Evolutionary conservation across 2,888 invertebrate species (phyloP).

Genomic region (Frankliniella intonsa): DNA sequence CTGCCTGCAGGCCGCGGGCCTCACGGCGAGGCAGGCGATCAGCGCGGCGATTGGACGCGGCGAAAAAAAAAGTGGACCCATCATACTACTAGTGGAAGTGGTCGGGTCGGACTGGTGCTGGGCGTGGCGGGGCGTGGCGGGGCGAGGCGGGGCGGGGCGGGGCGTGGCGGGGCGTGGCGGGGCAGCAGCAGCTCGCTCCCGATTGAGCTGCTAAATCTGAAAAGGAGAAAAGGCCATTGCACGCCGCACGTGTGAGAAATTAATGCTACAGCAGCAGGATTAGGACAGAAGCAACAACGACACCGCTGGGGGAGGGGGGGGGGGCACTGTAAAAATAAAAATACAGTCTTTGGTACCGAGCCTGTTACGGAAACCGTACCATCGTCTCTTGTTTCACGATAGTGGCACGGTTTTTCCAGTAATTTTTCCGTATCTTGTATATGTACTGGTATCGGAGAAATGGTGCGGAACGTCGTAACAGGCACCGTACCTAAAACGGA

Average conservation of each 20-base stretch:
- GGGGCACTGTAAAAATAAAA: too few relatives aligned
- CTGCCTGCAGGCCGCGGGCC: too few relatives aligned
- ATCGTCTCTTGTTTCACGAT: too few relatives aligned
- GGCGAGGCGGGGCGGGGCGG: neutral
- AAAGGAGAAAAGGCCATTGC: neutral
- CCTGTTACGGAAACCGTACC: too few relatives aligned
- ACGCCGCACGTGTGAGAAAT: neutral
- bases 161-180: too few relatives aligned
- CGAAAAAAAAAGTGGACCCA: neutral
- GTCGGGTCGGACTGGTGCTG: neutral
- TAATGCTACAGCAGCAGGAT: neutral
- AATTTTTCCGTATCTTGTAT: too few relatives aligned
- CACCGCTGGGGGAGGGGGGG: neutral
- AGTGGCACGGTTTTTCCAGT: too few relatives aligned
- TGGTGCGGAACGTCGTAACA: too few relatives aligned
- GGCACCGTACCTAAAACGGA: too few relatives aligned
- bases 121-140: neutral
- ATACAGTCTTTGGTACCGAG: too few relatives aligned
- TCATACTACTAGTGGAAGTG: neutral
- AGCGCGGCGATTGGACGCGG: neutral
- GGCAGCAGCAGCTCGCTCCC: too few relatives aligned
- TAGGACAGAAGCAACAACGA: neutral
- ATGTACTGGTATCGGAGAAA: too few relatives aligned
- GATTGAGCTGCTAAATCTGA: constrained; percentile 16
- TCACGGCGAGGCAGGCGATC: neutral